A percentile compares a stretch with the other conserved stretches of the same genome.
These are phyloP conservation scores for Enteromius radiatus DNA, from an alignment of 2,797 vertebrate genomes.

Conservation along the genomic window DNA sequence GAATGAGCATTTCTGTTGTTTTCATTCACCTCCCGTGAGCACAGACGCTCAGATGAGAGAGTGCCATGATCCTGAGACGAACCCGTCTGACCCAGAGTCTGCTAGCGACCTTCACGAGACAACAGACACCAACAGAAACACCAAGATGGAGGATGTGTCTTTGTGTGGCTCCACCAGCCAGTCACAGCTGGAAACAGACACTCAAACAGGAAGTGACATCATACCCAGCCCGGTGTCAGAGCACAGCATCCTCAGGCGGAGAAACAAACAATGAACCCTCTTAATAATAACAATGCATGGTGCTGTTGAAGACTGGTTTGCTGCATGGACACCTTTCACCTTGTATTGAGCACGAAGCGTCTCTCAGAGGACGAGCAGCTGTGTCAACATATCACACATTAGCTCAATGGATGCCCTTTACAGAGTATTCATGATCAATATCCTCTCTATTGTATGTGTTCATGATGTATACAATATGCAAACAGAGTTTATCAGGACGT, in stretches of 20 bases:
- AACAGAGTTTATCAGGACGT: neutral
- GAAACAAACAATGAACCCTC: constrained; percentile 64
- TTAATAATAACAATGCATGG: constrained; percentile 17
- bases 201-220: neutral
- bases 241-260: constrained; percentile 60
- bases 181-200: neutral
- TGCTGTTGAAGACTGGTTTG: neutral
- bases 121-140: neutral
- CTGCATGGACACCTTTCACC: neutral
- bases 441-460: neutral
- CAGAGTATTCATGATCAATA: neutral
- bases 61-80: neutral
- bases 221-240: neutral
- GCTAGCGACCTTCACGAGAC: neutral
- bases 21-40: neutral
- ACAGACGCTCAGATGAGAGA: neutral
- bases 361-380: neutral
- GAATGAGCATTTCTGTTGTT: neutral
- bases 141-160: neutral
- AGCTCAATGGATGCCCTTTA: neutral
- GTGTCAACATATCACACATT: neutral
- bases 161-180: neutral
- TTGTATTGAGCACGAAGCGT: neutral
- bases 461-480: neutral
- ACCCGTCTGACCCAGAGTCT: neutral